Conservation (phyloP, 2,888 invertebrate species). For the Hyles lineata region DNA sequence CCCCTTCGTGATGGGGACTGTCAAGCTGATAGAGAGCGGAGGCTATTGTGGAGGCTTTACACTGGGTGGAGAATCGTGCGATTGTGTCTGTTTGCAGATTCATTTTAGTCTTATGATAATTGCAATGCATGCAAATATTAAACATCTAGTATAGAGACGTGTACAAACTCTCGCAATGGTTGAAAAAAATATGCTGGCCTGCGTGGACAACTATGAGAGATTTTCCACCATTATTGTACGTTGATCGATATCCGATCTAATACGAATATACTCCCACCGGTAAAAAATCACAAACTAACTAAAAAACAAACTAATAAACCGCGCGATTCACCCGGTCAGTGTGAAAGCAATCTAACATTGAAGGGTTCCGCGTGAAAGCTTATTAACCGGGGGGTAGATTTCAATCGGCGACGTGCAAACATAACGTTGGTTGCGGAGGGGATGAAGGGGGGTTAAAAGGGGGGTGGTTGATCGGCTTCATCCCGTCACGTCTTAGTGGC, state of each 20-base stretch:
- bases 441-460: neutral
- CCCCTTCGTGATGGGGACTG: neutral
- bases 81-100: no score
- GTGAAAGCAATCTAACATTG: neutral
- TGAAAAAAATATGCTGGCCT: no score
- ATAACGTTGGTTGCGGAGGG: neutral
- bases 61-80: neutral
- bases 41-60: neutral
- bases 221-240: no score
- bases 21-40: neutral
- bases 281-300: no score
- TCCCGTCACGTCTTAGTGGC: slow-evolving; percentile 22
- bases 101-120: no score
- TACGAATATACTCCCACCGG: no score
- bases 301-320: neutral
- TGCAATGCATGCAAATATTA: no score
- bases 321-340: neutral
- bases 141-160: no score
- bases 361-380: slow-evolving; percentile 42
- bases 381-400: slow-evolving; percentile 58
- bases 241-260: no score
- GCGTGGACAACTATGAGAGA: no score
- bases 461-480: neutral
- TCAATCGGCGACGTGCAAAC: slow-evolving; percentile 45
- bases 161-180: no score